Conservation (phyloP, 1,140 invertebrate genomes). For the Apis florea region DNA sequence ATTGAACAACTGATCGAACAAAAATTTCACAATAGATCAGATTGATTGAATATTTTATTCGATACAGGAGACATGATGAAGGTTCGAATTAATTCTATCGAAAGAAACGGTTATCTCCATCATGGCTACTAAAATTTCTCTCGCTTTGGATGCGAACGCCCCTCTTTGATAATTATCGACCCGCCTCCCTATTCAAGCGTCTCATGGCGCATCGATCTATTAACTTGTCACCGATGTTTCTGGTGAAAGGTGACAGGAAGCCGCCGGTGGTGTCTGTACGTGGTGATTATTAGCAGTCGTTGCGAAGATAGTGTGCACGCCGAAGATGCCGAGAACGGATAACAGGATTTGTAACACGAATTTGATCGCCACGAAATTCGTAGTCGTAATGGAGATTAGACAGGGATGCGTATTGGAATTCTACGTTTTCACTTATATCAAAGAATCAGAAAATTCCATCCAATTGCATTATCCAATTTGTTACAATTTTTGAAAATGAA, state of each 20-base stretch:
- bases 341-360: not conserved
- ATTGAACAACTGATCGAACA: too few species aligned
- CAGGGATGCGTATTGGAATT: not conserved
- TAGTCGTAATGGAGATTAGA: not conserved
- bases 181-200: slow-evolving; percentile 46
- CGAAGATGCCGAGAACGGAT: not conserved
- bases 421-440: too few species aligned
- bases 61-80: too few species aligned
- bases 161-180: slow-evolving; percentile 62
- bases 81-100: too few species aligned
- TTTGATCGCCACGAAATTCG: not conserved
- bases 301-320: not conserved
- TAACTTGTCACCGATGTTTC: slow-evolving; percentile 51
- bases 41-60: too few species aligned
- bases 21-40: too few species aligned
- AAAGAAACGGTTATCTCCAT: slow-evolving; percentile 16
- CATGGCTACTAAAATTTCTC: slow-evolving; percentile 29
- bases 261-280: not conserved
- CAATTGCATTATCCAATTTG: too few species aligned
- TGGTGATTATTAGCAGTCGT: slow-evolving; percentile 40
- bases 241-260: slow-evolving; percentile 17
- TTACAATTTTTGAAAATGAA: too few species aligned
- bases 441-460: too few species aligned
- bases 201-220: slow-evolving; percentile 53
- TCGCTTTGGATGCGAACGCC: slow-evolving; percentile 20